Evolutionary conservation across 1,140 invertebrate genomes (phyloP), one percentile per base, ranked within the genome.

Genomic region (Drosophila equinoxialis): DNA sequence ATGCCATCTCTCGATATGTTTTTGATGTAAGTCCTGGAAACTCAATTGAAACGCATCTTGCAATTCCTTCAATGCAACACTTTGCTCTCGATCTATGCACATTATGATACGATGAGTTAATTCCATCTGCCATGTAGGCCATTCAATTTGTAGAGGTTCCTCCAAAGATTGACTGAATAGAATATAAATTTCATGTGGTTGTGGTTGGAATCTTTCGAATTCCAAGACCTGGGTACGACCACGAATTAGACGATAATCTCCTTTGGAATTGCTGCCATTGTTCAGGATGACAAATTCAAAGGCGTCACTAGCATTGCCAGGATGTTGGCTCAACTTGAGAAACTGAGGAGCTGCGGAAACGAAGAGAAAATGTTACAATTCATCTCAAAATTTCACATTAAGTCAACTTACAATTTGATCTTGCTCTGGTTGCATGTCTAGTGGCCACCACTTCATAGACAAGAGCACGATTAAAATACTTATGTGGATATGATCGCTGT

Each of bases 401-500:
- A 1, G 6, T 30, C 6, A 20, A 67, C 79, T 70, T 23, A 87
- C 83, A 60, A n/a, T 62, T 65, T 37, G 13, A 55, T 30, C 17
- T 41, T 13, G 20, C 6, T 35, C 2, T 10, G 8, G 14, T 3
- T 45, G 26, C 5, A 26, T 68, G 23, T 3, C 78, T 79, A 0
- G 17, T 64, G 11, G 81, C 80, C 20, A 79, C 30, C 57, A 94
- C 93, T 71, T 94, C 94, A 82, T 94, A 94, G 10, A 94, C 85
- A 71, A 94, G 92, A 8, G 93, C 93, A 33, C 94, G 92, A 26
- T 93, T 94, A 63, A 93, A 94, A 74, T 84, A 94, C 68, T 93
- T 92, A 90, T 94, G 94, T 2, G 94, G 93, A 76, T 93, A 94
- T 13, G 94, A 93, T 69, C 93, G 92, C 35, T 94, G 93, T 39